Conservation (phyloP, 2,113 vertebrate species). For the Malurus alboscapulatus region DNA sequence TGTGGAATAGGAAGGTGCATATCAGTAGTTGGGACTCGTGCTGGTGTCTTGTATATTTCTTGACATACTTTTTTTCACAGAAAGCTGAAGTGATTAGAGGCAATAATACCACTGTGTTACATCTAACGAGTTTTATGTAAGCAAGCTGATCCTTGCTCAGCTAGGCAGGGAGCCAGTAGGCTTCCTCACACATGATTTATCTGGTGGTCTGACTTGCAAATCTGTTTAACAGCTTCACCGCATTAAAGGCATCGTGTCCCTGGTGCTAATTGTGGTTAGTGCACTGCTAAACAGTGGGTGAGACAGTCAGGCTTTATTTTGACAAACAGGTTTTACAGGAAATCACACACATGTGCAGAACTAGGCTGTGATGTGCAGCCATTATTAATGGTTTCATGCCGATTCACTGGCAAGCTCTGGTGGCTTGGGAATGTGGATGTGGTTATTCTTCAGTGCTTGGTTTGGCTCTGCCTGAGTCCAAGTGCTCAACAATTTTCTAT, state of each 20-base stretch:
- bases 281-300: background rate
- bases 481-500: background rate
- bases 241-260: background rate
- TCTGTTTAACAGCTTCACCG: background rate
- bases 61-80: background rate
- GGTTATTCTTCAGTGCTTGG: background rate
- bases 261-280: background rate
- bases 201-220: background rate
- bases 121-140: background rate
- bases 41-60: background rate
- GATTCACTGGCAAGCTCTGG: background rate
- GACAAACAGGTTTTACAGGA: conserved; percentile 2
- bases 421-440: background rate
- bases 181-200: background rate
- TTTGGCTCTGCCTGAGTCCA: background rate
- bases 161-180: background rate
- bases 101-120: background rate
- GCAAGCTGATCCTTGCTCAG: background rate
- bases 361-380: background rate
- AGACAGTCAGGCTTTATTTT: background rate
- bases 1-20: background rate
- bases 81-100: background rate
- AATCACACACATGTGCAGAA: background rate
- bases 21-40: background rate
- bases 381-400: background rate